Evolutionary conservation across 2,797 vertebrate species (phyloP).

Genomic region (Labroides dimidiatus): DNA sequence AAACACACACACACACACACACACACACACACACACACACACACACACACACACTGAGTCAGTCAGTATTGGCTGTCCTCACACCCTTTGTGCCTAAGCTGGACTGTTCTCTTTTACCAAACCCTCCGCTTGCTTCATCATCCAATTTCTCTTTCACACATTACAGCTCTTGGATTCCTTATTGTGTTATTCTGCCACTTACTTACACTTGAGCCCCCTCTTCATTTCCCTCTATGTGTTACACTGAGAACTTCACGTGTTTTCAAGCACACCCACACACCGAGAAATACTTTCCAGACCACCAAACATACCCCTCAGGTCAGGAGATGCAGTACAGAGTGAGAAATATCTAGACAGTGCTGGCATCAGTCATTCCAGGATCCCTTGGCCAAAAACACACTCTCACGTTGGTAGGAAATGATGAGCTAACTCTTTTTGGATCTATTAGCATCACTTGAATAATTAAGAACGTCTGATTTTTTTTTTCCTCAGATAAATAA

Average conservation of each 20-base stretch:
- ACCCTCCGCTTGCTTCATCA: constrained; percentile 35
- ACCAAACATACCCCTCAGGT: constrained; percentile 25
- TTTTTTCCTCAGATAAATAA: constrained; percentile 22
- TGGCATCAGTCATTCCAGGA: constrained; percentile 34
- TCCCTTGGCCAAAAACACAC: constrained; percentile 41
- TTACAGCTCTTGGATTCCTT: constrained; percentile 45
- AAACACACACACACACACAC: constrained; percentile 2
- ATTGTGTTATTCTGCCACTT: constrained; percentile 57
- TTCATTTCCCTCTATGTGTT: constrained; percentile 20
- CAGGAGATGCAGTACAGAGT: constrained; percentile 30
- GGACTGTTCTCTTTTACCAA: constrained; percentile 31
- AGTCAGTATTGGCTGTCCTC: constrained; percentile 32
- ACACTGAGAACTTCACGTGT: constrained; percentile 30
- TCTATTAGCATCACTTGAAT: constrained; percentile 42
- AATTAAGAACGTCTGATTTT: constrained; percentile 13
- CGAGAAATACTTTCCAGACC: neutral
- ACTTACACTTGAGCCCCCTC: constrained; percentile 34
- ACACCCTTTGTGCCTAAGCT: constrained; percentile 17
- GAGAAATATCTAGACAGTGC: constrained; percentile 24
- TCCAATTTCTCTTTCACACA: constrained; percentile 57
- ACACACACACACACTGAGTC: constrained; percentile 38
- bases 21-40: constrained; percentile 4
- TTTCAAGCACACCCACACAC: constrained; percentile 1
- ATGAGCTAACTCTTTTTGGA: constrained; percentile 20
- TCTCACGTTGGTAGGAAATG: constrained; percentile 43